Conservation (phyloP, 2,797 vertebrate genomes). For the Coilia nasus region DNA sequence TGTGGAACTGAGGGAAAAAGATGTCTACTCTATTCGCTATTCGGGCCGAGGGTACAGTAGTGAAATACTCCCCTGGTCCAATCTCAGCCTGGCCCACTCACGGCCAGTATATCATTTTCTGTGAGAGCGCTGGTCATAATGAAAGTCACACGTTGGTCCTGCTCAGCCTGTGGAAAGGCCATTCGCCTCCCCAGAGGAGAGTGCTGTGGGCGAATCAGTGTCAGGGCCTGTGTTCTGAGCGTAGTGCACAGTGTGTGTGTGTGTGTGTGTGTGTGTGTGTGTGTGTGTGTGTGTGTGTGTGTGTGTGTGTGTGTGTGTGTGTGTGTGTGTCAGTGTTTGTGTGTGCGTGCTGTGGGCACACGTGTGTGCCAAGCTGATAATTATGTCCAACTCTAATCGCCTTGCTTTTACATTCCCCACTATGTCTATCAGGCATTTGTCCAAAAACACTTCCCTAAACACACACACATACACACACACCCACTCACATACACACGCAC, state of each 20-base stretch:
- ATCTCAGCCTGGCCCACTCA: background rate
- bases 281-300: background rate
- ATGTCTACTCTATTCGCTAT: background rate
- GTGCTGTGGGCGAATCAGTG: background rate
- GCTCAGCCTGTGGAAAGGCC: background rate
- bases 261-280: constrained; percentile 14
- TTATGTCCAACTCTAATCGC: background rate
- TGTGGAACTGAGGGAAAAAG: background rate
- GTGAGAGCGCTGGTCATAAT: background rate
- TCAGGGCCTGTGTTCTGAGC: background rate
- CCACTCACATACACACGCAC: background rate
- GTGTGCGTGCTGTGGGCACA: no score
- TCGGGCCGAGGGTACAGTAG: background rate
- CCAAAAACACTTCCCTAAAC: background rate
- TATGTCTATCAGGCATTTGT: background rate
- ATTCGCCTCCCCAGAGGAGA: background rate
- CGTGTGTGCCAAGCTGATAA: background rate
- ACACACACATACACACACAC: background rate
- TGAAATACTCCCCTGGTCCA: background rate
- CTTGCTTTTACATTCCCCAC: background rate
- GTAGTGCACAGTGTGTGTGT: background rate
- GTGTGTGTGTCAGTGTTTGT: constrained; percentile 30
- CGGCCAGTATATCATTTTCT: background rate
- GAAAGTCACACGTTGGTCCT: background rate
- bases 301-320: constrained; percentile 10